Evolutionary conservation across 1,140 invertebrate genomes (phyloP).

Genomic region (Drosophila ficusphila): DNA sequence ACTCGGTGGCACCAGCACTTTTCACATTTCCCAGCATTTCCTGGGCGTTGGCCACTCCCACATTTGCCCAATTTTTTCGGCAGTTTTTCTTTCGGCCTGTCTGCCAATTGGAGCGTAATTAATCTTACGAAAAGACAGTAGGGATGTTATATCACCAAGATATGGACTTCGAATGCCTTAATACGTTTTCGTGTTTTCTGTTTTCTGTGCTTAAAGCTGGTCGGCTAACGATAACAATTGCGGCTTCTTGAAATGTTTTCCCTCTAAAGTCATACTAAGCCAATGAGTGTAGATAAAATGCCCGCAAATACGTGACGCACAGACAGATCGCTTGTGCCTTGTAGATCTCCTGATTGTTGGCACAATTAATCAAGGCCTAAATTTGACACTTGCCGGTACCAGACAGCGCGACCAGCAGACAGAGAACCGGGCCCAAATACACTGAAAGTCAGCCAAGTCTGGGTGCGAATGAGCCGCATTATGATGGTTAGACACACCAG

Average conservation of each 20-base stretch:
- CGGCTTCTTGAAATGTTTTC: conserved; percentile 11
- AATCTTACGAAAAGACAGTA: conserved; percentile 65
- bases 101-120: conserved; percentile 76
- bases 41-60: background rate
- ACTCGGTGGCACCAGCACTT: conserved; percentile 24
- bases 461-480: conserved; percentile 51
- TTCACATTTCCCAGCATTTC: conserved; percentile 26
- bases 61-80: conserved; percentile 19
- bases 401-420: conserved; percentile 45
- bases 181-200: conserved; percentile 2
- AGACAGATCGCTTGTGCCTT: conserved; percentile 22
- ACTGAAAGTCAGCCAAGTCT: background rate
- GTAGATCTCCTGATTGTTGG: conserved; percentile 40
- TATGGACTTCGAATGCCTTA: conserved; percentile 31
- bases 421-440: conserved; percentile 1
- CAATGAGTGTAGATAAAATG: conserved; percentile 13
- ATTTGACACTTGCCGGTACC: conserved; percentile 48
- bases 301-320: conserved; percentile 45
- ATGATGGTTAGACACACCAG: conserved; percentile 12
- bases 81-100: conserved; percentile 44
- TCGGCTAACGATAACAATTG: conserved; percentile 33
- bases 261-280: conserved; percentile 17
- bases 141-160: conserved; percentile 60
- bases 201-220: conserved; percentile 16
- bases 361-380: conserved; percentile 52